Evolutionary conservation across 2,888 invertebrate genomes (phyloP).

Genomic region (Dynastes tityus): DNA sequence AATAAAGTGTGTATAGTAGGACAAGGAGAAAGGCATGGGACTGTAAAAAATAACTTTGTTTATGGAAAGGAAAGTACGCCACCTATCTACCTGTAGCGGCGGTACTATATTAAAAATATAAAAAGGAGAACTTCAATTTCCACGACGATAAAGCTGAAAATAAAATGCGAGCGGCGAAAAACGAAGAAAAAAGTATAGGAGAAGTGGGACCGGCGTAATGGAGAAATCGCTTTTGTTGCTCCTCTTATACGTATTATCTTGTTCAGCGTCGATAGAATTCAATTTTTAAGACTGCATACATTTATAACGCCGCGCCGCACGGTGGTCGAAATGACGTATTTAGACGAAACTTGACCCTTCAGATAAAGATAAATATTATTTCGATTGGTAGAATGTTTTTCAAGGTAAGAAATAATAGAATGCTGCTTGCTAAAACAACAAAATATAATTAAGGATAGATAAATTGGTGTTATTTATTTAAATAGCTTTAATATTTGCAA

Average conservation of each 20-base stretch:
- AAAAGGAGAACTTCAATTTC: constrained; percentile 7
- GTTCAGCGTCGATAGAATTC: background rate
- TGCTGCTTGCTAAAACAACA: no score
- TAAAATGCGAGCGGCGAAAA: no score
- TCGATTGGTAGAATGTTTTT: no score
- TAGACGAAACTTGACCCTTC: no score
- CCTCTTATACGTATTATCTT: background rate
- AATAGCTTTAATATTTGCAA: no score
- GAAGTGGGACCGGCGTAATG: background rate
- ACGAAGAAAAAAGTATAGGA: background rate
- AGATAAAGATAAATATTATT: no score
- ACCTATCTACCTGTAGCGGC: background rate
- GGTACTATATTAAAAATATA: constrained; percentile 8
- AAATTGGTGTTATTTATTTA: no score
- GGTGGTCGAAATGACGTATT: no score
- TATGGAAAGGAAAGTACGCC: constrained; percentile 6
- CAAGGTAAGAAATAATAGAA: no score
- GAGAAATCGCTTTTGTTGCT: background rate
- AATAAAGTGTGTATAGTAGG: constrained; percentile 9
- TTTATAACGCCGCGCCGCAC: no score
- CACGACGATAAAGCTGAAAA: background rate
- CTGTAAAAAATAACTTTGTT: constrained; percentile 29
- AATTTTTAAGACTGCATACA: background rate
- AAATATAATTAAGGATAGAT: no score
- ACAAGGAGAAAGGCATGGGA: background rate